These are phyloP conservation scores for Bibio marci DNA, from an alignment of 2,888 invertebrate species.

Conservation along the genomic window DNA sequence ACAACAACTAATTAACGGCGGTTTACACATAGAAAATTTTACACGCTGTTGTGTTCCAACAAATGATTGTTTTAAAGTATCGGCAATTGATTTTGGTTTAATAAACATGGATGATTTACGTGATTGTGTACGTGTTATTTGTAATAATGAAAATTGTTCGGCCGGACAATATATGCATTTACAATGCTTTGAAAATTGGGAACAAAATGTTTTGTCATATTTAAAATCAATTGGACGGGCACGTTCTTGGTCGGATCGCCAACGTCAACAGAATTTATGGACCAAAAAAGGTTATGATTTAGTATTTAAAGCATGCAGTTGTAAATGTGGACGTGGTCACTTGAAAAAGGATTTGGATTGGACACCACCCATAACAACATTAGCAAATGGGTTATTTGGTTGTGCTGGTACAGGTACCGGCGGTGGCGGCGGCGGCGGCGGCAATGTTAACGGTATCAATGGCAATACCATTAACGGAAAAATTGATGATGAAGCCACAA, in stretches of 20 bases:
- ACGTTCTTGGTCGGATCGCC: constrained; percentile 87
- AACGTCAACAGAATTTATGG: constrained; percentile 90
- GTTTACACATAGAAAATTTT: constrained; percentile 31
- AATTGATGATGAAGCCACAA: constrained; percentile 34
- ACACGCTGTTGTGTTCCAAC: constrained; percentile 66
- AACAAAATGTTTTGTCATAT: constrained; percentile 72
- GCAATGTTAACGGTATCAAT: not conserved
- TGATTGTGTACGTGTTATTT: constrained; percentile 74
- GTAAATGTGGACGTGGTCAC: constrained; percentile 84
- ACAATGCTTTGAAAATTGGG: constrained; percentile 91
- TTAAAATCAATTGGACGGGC: constrained; percentile 83
- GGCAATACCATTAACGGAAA: not conserved
- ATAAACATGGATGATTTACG: constrained; percentile 51
- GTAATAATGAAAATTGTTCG: constrained; percentile 86
- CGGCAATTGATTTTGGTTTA: constrained; percentile 30
- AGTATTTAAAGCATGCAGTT: constrained; percentile 88
- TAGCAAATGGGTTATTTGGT: constrained; percentile 32
- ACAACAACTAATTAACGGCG: constrained; percentile 14
- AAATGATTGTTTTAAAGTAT: constrained; percentile 61
- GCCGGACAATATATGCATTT: constrained; percentile 89
- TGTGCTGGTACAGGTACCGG: constrained; percentile 21
- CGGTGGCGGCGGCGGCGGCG: constrained; percentile 18
- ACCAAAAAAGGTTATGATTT: constrained; percentile 95
- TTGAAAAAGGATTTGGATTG: constrained; percentile 90
- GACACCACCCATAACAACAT: constrained; percentile 56